A percentile compares a stretch with the other conserved stretches of the same genome.
These are phyloP conservation scores for Lucilia sericata DNA, from an alignment of 1,140 invertebrate genomes.

Conservation along the genomic window DNA sequence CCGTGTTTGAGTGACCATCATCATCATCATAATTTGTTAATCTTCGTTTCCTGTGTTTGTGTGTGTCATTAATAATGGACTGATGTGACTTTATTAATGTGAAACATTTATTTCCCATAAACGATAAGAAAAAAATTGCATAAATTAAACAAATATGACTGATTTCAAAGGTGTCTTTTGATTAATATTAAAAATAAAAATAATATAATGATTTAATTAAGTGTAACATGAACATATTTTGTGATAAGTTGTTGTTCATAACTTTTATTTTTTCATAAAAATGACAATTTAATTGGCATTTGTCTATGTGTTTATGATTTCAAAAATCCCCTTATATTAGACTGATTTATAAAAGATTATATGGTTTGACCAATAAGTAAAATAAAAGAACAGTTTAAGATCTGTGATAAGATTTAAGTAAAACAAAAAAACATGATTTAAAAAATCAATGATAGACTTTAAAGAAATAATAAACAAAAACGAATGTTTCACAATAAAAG, in stretches of 20 bases:
- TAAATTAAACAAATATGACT: constrained; percentile 1
- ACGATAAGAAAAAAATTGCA: background rate
- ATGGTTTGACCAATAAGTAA: constrained; percentile 23
- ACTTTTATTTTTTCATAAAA: background rate
- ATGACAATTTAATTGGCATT: constrained; percentile 11
- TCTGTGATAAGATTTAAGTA: constrained; percentile 4
- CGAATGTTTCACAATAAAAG: background rate
- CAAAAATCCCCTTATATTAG: background rate
- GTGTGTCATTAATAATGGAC: background rate
- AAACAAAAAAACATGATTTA: background rate
- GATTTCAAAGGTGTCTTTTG: constrained; percentile 2
- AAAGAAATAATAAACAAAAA: background rate
- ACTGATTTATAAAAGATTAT: background rate
- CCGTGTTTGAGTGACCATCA: constrained; percentile 4
- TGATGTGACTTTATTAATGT: background rate
- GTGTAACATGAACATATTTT: background rate
- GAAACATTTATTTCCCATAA: background rate
- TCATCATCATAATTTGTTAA: constrained; percentile 2
- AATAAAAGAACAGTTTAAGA: constrained; percentile 9
- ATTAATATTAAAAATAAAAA: background rate
- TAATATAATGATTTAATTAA: background rate
- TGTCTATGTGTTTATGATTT: background rate
- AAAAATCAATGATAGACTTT: background rate
- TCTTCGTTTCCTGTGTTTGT: no score
- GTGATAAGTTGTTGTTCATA: constrained; percentile 7